A percentile compares a stretch with the other conserved stretches of the same genome.
Evolutionary conservation across 2,797 vertebrate species (phyloP).

Genomic region (Falco rusticolus): DNA sequence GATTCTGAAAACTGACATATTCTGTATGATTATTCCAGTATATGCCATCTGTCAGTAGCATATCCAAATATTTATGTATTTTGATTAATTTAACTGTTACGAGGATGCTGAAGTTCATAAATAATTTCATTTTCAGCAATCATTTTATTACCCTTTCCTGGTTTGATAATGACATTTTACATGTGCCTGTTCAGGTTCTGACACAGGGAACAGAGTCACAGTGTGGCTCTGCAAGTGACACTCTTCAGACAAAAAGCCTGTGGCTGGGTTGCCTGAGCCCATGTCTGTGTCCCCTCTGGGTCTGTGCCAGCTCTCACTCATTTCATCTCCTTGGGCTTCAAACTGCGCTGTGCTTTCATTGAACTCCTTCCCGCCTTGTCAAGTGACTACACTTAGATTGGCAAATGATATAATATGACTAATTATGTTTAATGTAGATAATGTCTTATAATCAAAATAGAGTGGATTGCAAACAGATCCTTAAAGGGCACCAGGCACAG

Average conservation of each 20-base stretch:
- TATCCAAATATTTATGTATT: slow-evolving; percentile 56
- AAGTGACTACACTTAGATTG: slow-evolving; percentile 1
- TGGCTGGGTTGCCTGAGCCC: not conserved
- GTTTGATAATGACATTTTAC: not conserved
- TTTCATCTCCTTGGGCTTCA: not conserved
- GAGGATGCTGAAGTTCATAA: slow-evolving; percentile 3
- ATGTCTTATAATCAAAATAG: slow-evolving; percentile 68
- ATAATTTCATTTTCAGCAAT: slow-evolving; percentile 43
- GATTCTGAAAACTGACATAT: slow-evolving; percentile 51
- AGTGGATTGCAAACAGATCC: slow-evolving; percentile 52
- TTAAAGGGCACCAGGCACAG: slow-evolving; percentile 38
- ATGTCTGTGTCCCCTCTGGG: accelerated
- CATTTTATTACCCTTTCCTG: not conserved
- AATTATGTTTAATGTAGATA: slow-evolving; percentile 62
- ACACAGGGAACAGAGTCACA: not conserved
- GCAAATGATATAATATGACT: slow-evolving; percentile 16
- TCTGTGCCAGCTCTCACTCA: not conserved
- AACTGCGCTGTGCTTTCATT: not conserved
- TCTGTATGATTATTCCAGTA: slow-evolving; percentile 58
- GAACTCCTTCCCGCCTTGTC: not conserved
- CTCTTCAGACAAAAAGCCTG: not conserved
- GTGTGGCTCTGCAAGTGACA: not conserved
- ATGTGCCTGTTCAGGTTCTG: not conserved
- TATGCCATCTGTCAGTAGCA: slow-evolving; percentile 53
- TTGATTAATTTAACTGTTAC: slow-evolving; percentile 34